phyloP scores from a whole-genome alignment of 1,140 invertebrate species.

The Drosophila serrata region DNA sequence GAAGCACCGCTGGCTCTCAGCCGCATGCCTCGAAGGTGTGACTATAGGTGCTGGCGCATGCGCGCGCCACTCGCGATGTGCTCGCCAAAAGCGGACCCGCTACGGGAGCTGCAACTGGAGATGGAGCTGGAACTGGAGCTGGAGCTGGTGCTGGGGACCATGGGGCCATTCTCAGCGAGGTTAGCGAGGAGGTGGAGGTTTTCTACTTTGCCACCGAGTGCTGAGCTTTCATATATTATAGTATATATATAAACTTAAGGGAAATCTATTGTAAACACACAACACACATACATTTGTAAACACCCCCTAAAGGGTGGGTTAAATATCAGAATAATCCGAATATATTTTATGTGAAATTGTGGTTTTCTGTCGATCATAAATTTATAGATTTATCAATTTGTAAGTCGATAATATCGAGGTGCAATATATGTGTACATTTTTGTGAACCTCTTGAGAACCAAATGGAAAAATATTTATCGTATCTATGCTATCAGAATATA shows the following conservation, averaged over 20 bases:
- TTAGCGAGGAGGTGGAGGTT: conserved; percentile 76
- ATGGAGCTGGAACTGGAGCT: neutral
- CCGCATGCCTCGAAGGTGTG: conserved; percentile 84
- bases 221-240: conserved; percentile 28
- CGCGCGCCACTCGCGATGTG: conserved; percentile 73
- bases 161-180: conserved; percentile 31
- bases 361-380: neutral
- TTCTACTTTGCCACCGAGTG: conserved; percentile 83
- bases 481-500: neutral
- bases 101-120: neutral
- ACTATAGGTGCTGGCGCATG: conserved; percentile 84
- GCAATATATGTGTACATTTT: conserved; percentile 15
- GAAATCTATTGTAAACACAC: neutral
- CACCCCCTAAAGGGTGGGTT: neutral
- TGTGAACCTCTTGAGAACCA: conserved; percentile 9
- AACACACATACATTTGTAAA: conserved; percentile 14
- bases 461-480: conserved; percentile 4
- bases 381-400: neutral
- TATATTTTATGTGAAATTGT: neutral
- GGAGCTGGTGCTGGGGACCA: conserved; percentile 6
- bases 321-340: neutral
- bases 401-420: neutral
- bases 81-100: conserved; percentile 33
- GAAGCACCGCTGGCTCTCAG: conserved; percentile 65
- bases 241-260: neutral